Evolutionary conservation across 1,140 invertebrate genomes (phyloP), one percentile per base, ranked within the genome.

Genomic region (Drosophila kohkoa): DNA sequence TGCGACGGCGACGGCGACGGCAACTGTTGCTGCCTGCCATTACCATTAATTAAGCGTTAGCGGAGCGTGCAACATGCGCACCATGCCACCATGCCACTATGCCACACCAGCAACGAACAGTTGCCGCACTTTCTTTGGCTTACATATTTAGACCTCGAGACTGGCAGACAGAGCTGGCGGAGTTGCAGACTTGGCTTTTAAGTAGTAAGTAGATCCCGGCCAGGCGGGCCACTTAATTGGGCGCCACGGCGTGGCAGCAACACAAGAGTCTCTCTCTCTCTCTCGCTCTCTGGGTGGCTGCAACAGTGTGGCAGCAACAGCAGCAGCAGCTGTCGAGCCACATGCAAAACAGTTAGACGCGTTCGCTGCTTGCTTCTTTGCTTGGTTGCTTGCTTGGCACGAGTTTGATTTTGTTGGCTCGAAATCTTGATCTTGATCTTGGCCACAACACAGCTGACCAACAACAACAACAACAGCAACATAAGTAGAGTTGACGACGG

Each of bases 11-110:
- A 48, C 41, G 30, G 62, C 13, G 8, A 32, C 20, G 20, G 66
- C 54, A 28, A 60, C 81, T 51, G 59, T 51, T 32, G 55, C 51
- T 48, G 58, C 25, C 10, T 41, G 57, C 16, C 60, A 71, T 63
- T 77, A 75, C 63, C 85, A 89, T 90, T 89, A 89, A 89, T 89
- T 90, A 89, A 89, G 86, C 81, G 75, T 54, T 79, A 89, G 55
- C 79, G 65, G 69, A 89, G 81, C 85, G 78, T 89, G 86, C 81
- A 85, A 78, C 86, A 89, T 77, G 83, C 79, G 60, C 20, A 25
- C 77, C 45, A 32, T 57, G 70, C 52, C 20, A 13, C 69, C 48
- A 35, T 30, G 46, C 54, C 48, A 41, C 78, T 32, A 45, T 66
- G 51, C 35, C 30, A 52, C 55, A 35, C 20, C 20, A 25, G 20